phyloP scores from a whole-genome alignment of 35 echinoderm and acorn worm species.

The Hemicentrotus pulcherrimus region DNA sequence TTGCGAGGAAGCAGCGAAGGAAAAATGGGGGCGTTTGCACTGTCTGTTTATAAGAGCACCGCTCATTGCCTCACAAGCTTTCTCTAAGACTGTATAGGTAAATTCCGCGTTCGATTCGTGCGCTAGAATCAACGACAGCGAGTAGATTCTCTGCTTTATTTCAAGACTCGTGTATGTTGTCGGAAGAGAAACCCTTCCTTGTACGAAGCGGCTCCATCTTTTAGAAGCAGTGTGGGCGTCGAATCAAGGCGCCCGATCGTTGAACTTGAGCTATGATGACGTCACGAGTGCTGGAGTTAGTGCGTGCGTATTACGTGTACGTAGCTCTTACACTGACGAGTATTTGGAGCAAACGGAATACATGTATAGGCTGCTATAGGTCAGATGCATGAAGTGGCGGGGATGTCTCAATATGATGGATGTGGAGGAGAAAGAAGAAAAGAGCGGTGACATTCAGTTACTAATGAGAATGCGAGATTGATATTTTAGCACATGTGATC shows the following conservation, averaged over 20 bases:
- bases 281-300: background rate
- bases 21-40: background rate
- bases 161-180: background rate
- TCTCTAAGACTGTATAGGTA: background rate
- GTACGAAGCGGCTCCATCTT: background rate
- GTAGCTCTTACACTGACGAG: too few species aligned
- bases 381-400: too few species aligned
- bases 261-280: conserved; percentile 27
- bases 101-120: background rate
- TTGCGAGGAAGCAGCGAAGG: background rate
- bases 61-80: background rate
- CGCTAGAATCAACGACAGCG: background rate
- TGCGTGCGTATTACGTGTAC: too few species aligned
- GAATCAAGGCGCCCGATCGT: conserved; percentile 1
- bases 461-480: too few species aligned
- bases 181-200: background rate
- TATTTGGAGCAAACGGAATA: too few species aligned
- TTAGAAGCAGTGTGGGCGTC: background rate
- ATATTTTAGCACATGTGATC: too few species aligned
- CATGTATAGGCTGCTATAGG: too few species aligned
- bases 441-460: too few species aligned
- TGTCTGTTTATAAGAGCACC: background rate
- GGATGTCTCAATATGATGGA: too few species aligned
- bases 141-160: background rate
- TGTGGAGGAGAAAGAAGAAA: too few species aligned